These are phyloP conservation scores for Thelaira solivaga DNA, from an alignment of 2,888 invertebrate genomes.

Conservation along the genomic window DNA sequence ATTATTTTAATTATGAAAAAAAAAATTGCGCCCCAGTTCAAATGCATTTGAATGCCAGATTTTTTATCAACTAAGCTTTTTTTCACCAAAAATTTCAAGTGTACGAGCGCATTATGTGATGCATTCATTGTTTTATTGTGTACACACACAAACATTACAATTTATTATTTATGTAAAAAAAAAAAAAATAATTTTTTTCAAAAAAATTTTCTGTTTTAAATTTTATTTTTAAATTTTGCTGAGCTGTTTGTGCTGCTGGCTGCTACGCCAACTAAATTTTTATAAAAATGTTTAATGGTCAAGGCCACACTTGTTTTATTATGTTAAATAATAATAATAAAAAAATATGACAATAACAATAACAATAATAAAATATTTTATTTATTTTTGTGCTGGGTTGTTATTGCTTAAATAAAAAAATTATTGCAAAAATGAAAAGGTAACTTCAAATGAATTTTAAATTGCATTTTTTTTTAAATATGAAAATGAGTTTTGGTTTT, in stretches of 20 bases:
- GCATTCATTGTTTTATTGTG: no score
- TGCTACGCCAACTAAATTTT: slow-evolving; percentile 7
- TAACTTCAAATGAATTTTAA: neutral
- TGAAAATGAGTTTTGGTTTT: neutral
- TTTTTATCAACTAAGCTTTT: neutral
- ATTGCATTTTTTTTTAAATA: neutral
- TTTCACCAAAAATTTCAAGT: slow-evolving; percentile 5
- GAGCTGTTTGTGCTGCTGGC: slow-evolving; percentile 19
- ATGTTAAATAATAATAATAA: no score
- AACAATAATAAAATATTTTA: slow-evolving; percentile 24
- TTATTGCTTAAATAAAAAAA: neutral
- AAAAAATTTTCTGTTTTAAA: neutral
- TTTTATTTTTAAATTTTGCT: slow-evolving; percentile 24
- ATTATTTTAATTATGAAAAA: neutral
- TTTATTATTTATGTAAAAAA: neutral
- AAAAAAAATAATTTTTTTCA: neutral
- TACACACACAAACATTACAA: neutral
- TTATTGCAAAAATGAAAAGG: slow-evolving; percentile 8
- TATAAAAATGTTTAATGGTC: slow-evolving; percentile 53
- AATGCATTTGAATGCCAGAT: slow-evolving; percentile 12
- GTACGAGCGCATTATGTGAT: neutral
- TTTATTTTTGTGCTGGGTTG: neutral
- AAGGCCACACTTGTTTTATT: slow-evolving; percentile 51
- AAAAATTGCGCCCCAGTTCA: neutral
- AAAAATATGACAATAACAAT: no score